Base-by-base conservation (phyloP, 1,140 invertebrate genomes). In the Zaprionus ornatus region DNA sequence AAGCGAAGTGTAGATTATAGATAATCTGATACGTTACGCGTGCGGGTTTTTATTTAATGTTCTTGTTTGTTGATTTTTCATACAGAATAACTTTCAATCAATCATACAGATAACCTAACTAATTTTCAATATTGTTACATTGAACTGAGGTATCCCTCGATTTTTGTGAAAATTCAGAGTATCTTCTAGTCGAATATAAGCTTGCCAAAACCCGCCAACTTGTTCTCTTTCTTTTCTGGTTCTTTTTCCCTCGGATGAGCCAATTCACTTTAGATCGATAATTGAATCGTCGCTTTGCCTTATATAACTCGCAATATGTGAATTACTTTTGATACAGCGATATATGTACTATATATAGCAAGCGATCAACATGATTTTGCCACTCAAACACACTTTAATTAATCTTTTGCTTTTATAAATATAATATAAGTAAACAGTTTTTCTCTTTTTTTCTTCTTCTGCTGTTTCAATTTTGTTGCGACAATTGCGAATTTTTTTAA, bases 191-290 rank as follows among this genome's bases (percentile, higher is more conserved):
- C n/a, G 19, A 48, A 12, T 48, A 48, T 0, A 9, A 10, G 10
- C 50, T 27, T 3, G 5, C 3, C 32, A 23, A 59, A 19, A 45
- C 0, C 6, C 13, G 9, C 17, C 6, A 10, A 48, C 3, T 19
- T 48, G 17, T 19, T 19, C 17, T 19, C 42, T 19, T 21, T 48
- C 9, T 68, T 23, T 21, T 5, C 42, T 67, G 29, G 35, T 17
- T 73, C 5, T 42, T 55, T 54, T 37, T 45, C 27, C 21, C 42
- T 50, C 42, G 40, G 50, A 62, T 74, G 66, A 70, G 59, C 66
- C 54, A 63, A 69, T 70, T 74, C 66, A 37, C 23, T 50, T 12
- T 48, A 52, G 57, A 74, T 74, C 72, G 72, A 74, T 74, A 69
- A 57, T 62, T 74, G 72, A 69, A 74, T 50, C 59, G 62, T 74